These are phyloP conservation scores for Otis tarda DNA, from an alignment of 2,113 vertebrate genomes.

Conservation along the genomic window DNA sequence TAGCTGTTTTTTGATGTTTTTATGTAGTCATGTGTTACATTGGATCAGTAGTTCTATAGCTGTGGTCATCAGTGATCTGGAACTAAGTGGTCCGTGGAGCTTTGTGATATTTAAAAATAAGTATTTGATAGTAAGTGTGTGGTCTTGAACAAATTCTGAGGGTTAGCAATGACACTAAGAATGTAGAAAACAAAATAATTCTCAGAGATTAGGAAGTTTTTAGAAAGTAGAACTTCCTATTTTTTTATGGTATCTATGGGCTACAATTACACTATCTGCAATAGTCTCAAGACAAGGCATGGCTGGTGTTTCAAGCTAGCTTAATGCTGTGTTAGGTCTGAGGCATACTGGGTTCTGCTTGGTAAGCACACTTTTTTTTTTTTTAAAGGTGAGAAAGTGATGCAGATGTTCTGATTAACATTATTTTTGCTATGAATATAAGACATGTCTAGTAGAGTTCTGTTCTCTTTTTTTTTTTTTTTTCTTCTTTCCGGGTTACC, in stretches of 20 bases:
- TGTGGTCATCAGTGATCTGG: no score
- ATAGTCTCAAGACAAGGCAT: neutral
- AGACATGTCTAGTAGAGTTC: neutral
- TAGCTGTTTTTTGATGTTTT: neutral
- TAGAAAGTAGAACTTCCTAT: neutral
- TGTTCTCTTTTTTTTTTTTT: neutral
- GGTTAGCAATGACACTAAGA: neutral
- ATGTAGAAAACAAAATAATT: neutral
- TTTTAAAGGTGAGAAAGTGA: neutral
- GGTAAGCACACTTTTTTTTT: neutral
- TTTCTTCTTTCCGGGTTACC: rapidly evolving
- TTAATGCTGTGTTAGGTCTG: rapidly evolving
- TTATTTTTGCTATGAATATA: neutral
- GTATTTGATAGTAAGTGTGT: rapidly evolving
- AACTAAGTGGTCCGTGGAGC: no score
- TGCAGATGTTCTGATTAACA: rapidly evolving
- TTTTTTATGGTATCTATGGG: neutral
- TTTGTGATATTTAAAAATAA: neutral
- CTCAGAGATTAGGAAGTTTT: neutral
- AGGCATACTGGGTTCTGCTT: neutral
- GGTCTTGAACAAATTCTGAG: neutral
- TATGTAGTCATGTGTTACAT: rapidly evolving
- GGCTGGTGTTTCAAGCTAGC: rapidly evolving
- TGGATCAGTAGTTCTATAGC: neutral
- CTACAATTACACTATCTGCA: neutral